These are phyloP conservation scores for Euura lappo DNA, from an alignment of 1,140 invertebrate genomes.

Conservation along the genomic window DNA sequence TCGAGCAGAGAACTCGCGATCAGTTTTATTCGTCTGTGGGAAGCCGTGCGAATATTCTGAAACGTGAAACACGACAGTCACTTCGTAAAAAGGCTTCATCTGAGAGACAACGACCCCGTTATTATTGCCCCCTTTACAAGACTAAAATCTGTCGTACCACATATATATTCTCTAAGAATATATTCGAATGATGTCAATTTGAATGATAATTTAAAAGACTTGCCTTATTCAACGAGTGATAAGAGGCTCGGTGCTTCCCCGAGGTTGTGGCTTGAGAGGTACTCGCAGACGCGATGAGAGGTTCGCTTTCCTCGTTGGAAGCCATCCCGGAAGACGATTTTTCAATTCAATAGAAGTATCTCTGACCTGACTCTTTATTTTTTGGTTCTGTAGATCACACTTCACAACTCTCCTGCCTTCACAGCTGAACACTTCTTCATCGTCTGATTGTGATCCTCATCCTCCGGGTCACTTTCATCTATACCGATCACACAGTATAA, in stretches of 20 bases:
- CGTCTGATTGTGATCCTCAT: too few relatives aligned
- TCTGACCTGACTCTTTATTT: too few relatives aligned
- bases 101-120: not conserved
- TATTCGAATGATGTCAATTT: too few relatives aligned
- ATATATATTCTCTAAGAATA: too few relatives aligned
- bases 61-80: not conserved
- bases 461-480: too few relatives aligned
- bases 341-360: too few relatives aligned
- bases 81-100: not conserved
- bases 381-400: too few relatives aligned
- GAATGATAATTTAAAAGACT: slow-evolving; percentile 19
- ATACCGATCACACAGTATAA: too few relatives aligned
- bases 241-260: slow-evolving; percentile 28
- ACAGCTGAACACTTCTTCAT: too few relatives aligned
- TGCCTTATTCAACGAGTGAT: slow-evolving; percentile 39
- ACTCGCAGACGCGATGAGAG: slow-evolving; percentile 27
- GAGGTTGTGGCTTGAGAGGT: slow-evolving; percentile 7
- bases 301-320: slow-evolving; percentile 42
- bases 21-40: not conserved
- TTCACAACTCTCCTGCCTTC: too few relatives aligned
- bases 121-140: not conserved
- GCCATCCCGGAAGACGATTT: slow-evolving; percentile 33
- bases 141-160: too few relatives aligned
- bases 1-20: too few relatives aligned
- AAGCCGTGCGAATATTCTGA: not conserved